Evolutionary conservation across 2,888 invertebrate species (phyloP).

Genomic region (Dinocampus coccinellae): DNA sequence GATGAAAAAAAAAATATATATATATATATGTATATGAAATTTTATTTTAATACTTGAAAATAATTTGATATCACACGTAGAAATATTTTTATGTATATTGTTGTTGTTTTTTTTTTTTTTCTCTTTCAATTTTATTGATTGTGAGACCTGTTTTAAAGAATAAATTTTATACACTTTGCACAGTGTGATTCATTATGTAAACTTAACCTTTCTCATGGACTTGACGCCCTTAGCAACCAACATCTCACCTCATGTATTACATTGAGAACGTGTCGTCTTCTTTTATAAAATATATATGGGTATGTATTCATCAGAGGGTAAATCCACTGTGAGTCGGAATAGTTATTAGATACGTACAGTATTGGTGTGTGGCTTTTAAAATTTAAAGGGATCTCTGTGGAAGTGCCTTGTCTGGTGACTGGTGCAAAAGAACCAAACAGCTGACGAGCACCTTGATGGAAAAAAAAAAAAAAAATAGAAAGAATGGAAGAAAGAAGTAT

Average conservation of each 20-base stretch:
- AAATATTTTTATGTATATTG: background rate
- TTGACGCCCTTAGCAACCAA: conserved; percentile 34
- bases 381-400: conserved; percentile 56
- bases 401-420: conserved; percentile 22
- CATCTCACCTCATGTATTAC: background rate
- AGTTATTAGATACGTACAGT: conserved; percentile 34
- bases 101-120: background rate
- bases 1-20: background rate
- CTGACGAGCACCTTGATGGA: conserved; percentile 50
- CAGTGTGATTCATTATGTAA: conserved; percentile 10
- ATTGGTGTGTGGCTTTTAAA: conserved; percentile 58
- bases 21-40: background rate
- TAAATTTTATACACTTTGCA: conserved; percentile 41
- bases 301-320: conserved; percentile 17
- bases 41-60: background rate
- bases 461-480: conserved; percentile 15
- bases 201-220: conserved; percentile 44
- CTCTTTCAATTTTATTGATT: background rate
- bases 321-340: conserved; percentile 17
- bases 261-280: conserved; percentile 1
- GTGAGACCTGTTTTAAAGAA: background rate
- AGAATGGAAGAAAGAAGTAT: too few relatives aligned
- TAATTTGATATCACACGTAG: background rate
- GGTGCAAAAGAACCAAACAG: conserved; percentile 49
- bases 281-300: background rate